A percentile compares a stretch with the other conserved stretches of the same genome.
These are phyloP conservation scores for Charina bottae DNA, from an alignment of 2,113 vertebrate species.

Conservation along the genomic window DNA sequence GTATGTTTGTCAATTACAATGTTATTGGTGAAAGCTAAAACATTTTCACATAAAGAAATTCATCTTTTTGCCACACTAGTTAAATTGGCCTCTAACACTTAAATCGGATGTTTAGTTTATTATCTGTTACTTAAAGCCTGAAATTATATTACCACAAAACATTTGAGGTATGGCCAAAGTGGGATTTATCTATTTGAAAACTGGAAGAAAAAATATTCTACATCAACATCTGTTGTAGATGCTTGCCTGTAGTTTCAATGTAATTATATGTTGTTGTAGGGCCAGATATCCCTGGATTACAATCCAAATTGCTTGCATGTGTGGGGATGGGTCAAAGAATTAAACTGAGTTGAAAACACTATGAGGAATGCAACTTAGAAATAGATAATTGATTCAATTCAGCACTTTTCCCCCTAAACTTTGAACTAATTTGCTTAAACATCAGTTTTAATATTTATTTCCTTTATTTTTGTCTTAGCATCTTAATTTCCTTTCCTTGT, in stretches of 20 bases:
- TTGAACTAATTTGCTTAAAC: constrained; percentile 62
- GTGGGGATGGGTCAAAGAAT: not conserved
- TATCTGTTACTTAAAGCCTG: not conserved
- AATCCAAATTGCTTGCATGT: rapidly evolving
- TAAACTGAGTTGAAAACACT: constrained; percentile 40
- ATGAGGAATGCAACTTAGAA: constrained; percentile 14
- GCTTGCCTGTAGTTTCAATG: too few species aligned
- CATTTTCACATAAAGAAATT: too few species aligned
- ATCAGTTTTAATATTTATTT: constrained; percentile 62
- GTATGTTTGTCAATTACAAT: too few species aligned
- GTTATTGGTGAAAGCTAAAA: too few species aligned
- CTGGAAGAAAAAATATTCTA: not conserved
- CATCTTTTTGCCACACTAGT: too few species aligned
- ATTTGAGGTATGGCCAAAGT: not conserved
- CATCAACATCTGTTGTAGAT: not conserved
- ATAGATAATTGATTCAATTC: constrained; percentile 15
- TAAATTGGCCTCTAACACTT: not conserved
- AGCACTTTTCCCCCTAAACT: constrained; percentile 27
- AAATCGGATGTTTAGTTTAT: not conserved
- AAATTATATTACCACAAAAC: not conserved
- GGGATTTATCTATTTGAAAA: not conserved
- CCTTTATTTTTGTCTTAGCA: constrained; percentile 38
- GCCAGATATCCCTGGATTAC: not conserved
- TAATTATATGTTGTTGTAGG: not conserved
- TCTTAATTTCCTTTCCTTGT: constrained; percentile 65